phyloP scores from a whole-genome alignment of 1,140 invertebrate species.

The Formica selysi region DNA sequence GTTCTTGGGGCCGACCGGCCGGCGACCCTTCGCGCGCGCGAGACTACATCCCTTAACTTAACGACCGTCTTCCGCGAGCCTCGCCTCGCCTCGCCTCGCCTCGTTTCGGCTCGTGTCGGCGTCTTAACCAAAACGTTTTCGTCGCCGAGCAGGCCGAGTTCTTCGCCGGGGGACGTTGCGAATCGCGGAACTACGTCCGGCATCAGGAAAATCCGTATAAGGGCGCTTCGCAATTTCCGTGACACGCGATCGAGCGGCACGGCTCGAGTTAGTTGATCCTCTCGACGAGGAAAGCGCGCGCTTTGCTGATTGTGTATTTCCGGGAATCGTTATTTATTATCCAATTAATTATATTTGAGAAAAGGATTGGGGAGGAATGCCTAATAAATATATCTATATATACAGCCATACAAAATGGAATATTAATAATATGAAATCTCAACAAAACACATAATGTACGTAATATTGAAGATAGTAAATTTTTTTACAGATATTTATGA shows the following conservation, averaged over 20 bases:
- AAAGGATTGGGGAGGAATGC: neutral
- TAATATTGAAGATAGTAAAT: neutral
- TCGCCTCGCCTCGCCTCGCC: neutral
- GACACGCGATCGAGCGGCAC: conserved; percentile 52
- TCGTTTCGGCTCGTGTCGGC: neutral
- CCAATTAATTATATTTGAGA: conserved; percentile 29
- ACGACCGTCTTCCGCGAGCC: conserved; percentile 33
- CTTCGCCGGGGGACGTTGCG: conserved; percentile 15
- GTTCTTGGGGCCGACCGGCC: conserved; percentile 20
- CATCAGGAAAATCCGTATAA: conserved; percentile 51
- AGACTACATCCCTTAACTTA: conserved; percentile 46
- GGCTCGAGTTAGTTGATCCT: conserved; percentile 15
- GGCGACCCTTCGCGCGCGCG: conserved; percentile 30
- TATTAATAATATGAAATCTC: neutral
- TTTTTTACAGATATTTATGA: neutral
- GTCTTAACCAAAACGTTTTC: conserved; percentile 28
- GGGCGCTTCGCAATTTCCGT: conserved; percentile 53
- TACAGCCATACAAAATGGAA: neutral
- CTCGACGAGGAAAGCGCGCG: neutral
- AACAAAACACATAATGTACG: neutral
- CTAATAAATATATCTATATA: neutral
- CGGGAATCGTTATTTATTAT: conserved; percentile 9
- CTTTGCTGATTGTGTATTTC: neutral
- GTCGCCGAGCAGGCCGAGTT: conserved; percentile 19
- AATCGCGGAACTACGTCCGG: conserved; percentile 43